These are phyloP conservation scores for Anagrus nilaparvatae DNA, from an alignment of 1,140 invertebrate species.

Conservation along the genomic window DNA sequence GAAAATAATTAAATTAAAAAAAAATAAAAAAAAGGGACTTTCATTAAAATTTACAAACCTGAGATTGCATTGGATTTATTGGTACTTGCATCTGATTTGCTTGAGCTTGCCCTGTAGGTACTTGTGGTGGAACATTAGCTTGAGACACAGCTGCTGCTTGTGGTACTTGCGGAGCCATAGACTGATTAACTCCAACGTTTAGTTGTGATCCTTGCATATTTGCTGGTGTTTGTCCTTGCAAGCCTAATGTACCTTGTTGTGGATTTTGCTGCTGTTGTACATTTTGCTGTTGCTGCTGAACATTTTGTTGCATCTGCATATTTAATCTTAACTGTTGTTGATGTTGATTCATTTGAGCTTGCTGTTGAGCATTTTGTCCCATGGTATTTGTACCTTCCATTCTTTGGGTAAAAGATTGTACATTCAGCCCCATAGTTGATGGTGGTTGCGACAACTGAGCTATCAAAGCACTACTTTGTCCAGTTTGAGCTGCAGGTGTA, in stretches of 20 bases:
- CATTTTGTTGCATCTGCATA: too few relatives aligned
- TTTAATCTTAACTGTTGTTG: too few relatives aligned
- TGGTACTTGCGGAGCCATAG: constrained; percentile 31
- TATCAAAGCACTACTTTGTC: constrained; percentile 49
- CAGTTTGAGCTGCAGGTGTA: constrained; percentile 17
- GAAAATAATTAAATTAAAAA: too few relatives aligned
- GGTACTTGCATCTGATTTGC: too few relatives aligned
- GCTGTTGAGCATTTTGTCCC: too few relatives aligned
- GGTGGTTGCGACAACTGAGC: constrained; percentile 60
- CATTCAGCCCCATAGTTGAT: constrained; percentile 41
- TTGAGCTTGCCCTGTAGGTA: constrained; percentile 28
- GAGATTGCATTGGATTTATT: too few relatives aligned
- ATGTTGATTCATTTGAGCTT: too few relatives aligned
- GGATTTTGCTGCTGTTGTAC: too few relatives aligned
- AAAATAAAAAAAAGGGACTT: too few relatives aligned
- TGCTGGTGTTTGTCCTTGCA: constrained; percentile 25
- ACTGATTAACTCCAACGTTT: constrained; percentile 29
- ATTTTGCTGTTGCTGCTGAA: too few relatives aligned
- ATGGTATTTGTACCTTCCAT: constrained; percentile 37
- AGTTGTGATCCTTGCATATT: constrained; percentile 31
- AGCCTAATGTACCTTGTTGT: constrained; percentile 36
- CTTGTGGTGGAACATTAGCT: constrained; percentile 21
- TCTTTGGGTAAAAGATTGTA: constrained; percentile 42
- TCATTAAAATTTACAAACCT: too few relatives aligned
- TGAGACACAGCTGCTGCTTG: constrained; percentile 33